Base-by-base conservation (phyloP, 1,140 invertebrate genomes). In the Sipha flava region DNA sequence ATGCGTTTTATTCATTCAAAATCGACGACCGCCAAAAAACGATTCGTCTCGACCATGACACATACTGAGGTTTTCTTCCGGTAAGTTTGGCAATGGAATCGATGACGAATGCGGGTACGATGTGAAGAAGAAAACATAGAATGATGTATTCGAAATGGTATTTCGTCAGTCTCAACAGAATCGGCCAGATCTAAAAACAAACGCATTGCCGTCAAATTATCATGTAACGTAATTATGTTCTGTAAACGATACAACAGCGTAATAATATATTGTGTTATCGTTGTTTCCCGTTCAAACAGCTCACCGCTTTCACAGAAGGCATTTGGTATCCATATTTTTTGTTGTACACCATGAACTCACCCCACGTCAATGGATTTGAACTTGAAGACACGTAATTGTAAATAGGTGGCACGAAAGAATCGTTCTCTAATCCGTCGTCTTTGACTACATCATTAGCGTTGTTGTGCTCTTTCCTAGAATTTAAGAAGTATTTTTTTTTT, bases 371-470 rank as follows among this genome's bases (percentile, higher is more conserved):
- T 31, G 89, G 90, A 81, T 91, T 90, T 26, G 91, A 89, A 7
- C 85, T 86, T n/a, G 89, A 90, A 14, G 91, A 91, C 14, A 91
- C 90, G 83, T 89, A 92, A 84, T 93, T 92, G 85, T 91, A 92
- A 45, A 92, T 89, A 3, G 90, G 86, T 66, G 62, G 47, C 10
- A 3, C 2, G 3, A 7, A 54, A 1, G 10, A 1, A 54, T 54
- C 31, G 3, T 16, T 10, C 5, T 31, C 26, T 10, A 4, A 34
- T n/a, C 23, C 18, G 7, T 70, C 40, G 9, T 6, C 4, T 10
- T 68, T 26, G 1, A 40, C 21, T 12, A 10, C 34, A 0, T 45
- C 14, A 1, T 29, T 47, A n/a, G 23, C 3, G 0, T 29, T 18
- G 5, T 47, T 70, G 3, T 47, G 9, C 2, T 70, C 7, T 9